These are phyloP conservation scores for Neoascia interrupta DNA, from an alignment of 2,888 invertebrate genomes.

Conservation along the genomic window DNA sequence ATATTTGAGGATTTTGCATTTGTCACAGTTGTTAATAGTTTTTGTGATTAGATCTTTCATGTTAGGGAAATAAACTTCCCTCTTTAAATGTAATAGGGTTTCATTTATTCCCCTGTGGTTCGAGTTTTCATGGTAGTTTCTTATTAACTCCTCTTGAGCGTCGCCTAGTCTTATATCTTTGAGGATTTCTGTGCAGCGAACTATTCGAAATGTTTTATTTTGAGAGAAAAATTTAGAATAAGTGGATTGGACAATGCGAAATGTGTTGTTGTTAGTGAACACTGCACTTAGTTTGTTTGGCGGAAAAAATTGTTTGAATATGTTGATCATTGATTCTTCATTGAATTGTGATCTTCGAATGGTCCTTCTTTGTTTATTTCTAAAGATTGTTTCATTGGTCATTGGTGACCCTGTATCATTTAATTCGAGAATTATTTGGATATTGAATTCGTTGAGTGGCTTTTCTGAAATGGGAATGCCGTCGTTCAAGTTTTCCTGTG, in stretches of 20 bases:
- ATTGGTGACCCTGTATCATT: constrained; percentile 24
- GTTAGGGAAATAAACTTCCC: constrained; percentile 43
- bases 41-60: constrained; percentile 38
- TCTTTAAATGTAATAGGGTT: constrained; percentile 25
- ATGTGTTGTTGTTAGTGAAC: constrained; percentile 61
- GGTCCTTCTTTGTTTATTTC: constrained; percentile 53
- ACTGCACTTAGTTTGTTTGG: constrained; percentile 67
- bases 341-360: neutral
- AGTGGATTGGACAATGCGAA: constrained; percentile 56
- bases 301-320: constrained; percentile 39
- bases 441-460: constrained; percentile 70
- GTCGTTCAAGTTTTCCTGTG: constrained; percentile 53
- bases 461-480: constrained; percentile 70
- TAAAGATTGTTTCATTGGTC: constrained; percentile 49
- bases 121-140: constrained; percentile 16
- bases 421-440: constrained; percentile 58
- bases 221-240: constrained; percentile 47
- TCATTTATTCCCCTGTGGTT: constrained; percentile 51
- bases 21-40: constrained; percentile 37
- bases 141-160: constrained; percentile 29
- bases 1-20: constrained; percentile 33
- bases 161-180: constrained; percentile 9
- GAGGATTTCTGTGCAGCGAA: constrained; percentile 18
- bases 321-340: neutral
- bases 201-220: constrained; percentile 14